Base-by-base conservation (phyloP, 2,797 vertebrate species). In the Tragopan temminckii region DNA sequence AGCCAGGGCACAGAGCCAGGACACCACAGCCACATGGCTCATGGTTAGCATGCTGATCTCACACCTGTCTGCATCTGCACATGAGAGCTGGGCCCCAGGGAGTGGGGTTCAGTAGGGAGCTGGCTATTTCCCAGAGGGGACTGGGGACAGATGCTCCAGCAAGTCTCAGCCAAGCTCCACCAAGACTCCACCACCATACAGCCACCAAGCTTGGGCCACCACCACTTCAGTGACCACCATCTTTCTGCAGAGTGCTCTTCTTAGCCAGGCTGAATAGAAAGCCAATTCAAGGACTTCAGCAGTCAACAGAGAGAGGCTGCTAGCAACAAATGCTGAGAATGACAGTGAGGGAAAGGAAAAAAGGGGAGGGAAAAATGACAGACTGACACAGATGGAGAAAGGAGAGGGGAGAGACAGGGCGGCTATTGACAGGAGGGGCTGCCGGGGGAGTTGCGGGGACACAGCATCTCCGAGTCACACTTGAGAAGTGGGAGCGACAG, bases 371-470 rank as follows among this genome's bases (percentile, higher is more conserved):
- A 0, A 50, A 90, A 96, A 93, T 81, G 52, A 94, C 76, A 95
- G 92, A 85, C 87, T 63, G 74, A 6, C 66, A 91, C 86, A 94
- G 72, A 95, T 63, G 81, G 87, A 91, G 71, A 93, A 64, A 77
- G 80, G 31, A 89, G 42, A 91, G 53, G 75, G 88, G 90, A 93
- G 70, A 92, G 93, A 95, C 89, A 89, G 77, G 46, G 89, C 52
- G 18, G 52, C 94, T 85, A 94, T 70, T 83, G 43, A 67, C 63
- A 81, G 61, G 52, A 77, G 72, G 53, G 55, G 63, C 53, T 93
- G 80, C 48, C 46, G 53, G 53, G 67, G 74, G 82, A 95, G 68
- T 45, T 90, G 48, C 17, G 3, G 75, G 63, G 78, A 85, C 42
- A 71, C 33, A 1, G 75, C 53, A n/a, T 29, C 82, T 80, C 69